Conservation (phyloP, 2,113 vertebrate genomes). For the Pseudolaguvia tuberculata region DNA sequence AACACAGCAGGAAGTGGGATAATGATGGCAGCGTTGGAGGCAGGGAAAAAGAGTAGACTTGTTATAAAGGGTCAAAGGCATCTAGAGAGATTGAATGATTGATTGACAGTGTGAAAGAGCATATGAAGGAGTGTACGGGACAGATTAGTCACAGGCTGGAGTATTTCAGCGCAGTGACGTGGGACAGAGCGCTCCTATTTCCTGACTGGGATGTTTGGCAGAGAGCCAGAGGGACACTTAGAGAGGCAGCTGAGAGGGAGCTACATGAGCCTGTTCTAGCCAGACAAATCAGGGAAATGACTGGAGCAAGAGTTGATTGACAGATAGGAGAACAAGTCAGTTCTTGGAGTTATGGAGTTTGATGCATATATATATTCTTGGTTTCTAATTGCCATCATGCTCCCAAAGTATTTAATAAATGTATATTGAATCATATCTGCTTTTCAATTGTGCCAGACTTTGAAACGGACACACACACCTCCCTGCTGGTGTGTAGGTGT, state of each 20-base stretch:
- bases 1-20: not conserved
- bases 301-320: not conserved
- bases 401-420: not conserved
- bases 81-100: conserved; percentile 7
- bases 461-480: not conserved
- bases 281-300: conserved; percentile 4
- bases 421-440: not conserved
- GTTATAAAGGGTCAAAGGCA: not conserved
- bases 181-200: conserved; percentile 24
- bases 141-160: conserved; percentile 28
- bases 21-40: not conserved
- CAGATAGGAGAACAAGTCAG: no score
- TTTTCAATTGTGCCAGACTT: not conserved
- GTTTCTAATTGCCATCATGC: not conserved
- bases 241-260: conserved; percentile 40
- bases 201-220: conserved; percentile 52
- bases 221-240: conserved; percentile 65
- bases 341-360: no score
- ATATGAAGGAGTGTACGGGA: conserved; percentile 28
- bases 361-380: conserved; percentile 1
- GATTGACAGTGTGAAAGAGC: conserved; percentile 14
- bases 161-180: conserved; percentile 16
- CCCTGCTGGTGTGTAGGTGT: conserved; percentile 28
- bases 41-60: not conserved
- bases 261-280: not conserved